Evolutionary conservation across 2,113 vertebrate genomes (phyloP).

Genomic region (Upupa epops): DNA sequence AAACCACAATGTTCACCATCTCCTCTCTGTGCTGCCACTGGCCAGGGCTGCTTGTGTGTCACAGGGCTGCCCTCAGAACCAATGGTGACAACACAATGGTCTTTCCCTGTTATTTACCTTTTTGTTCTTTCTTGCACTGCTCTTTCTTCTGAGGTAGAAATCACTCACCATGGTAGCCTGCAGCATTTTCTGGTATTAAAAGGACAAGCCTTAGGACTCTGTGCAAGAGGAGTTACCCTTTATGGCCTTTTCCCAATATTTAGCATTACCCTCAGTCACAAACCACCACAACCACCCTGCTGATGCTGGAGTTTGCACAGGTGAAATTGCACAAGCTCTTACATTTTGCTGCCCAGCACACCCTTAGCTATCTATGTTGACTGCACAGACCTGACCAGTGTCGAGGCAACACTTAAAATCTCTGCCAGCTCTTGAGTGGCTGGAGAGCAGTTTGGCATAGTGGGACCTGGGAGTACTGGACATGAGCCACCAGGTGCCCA

Average conservation of each 20-base stretch:
- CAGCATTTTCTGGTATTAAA: not conserved
- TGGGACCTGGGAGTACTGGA: too few species aligned
- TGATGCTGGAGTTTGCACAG: not conserved
- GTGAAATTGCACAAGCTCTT: not conserved
- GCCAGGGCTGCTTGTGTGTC: accelerated
- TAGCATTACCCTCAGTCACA: not conserved
- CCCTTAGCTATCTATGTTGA: accelerated
- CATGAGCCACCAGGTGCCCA: too few species aligned
- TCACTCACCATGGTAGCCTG: accelerated
- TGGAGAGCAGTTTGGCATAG: too few species aligned
- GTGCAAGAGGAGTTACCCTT: not conserved
- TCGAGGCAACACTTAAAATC: not conserved
- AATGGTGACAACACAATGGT: accelerated
- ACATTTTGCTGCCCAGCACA: accelerated
- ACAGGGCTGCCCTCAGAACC: accelerated
- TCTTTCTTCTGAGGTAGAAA: not conserved
- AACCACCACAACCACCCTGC: not conserved
- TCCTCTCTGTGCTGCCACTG: accelerated
- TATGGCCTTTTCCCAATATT: not conserved
- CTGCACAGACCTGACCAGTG: not conserved
- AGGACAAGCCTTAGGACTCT: too few species aligned
- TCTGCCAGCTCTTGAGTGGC: not conserved
- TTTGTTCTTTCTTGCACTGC: not conserved
- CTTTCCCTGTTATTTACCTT: not conserved
- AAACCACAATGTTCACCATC: not conserved